Percentiles rank a stretch among this genome's conserved stretches.
Evolutionary conservation across 2,797 vertebrate species (phyloP).

Genomic region (Lithobates pipiens): DNA sequence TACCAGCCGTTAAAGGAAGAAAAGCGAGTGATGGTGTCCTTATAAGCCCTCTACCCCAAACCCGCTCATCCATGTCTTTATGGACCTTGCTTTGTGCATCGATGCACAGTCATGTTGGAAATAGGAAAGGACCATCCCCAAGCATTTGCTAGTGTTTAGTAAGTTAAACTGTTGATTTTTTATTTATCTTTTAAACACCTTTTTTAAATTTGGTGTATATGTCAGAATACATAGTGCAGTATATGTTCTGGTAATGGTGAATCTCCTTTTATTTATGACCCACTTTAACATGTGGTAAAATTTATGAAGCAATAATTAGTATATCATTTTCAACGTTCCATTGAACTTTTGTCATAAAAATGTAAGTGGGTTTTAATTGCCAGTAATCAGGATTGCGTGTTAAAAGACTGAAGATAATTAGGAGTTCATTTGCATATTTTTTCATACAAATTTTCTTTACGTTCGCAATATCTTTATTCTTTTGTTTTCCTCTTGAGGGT

Average conservation of each 20-base stretch:
- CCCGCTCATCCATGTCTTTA: too few species aligned
- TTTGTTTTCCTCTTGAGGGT: conserved; percentile 79
- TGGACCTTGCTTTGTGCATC: too few species aligned
- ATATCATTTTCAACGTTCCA: conserved; percentile 81
- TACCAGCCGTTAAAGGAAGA: too few species aligned
- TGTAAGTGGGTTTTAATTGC: conserved; percentile 92
- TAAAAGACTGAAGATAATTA: conserved; percentile 90
- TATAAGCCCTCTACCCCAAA: too few species aligned
- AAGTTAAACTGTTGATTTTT: too few species aligned
- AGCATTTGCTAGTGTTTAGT: too few species aligned
- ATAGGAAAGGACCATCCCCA: too few species aligned
- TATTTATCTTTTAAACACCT: not conserved
- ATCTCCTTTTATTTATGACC: conserved; percentile 72
- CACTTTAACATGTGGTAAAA: conserved; percentile 68
- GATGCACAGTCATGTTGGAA: too few species aligned
- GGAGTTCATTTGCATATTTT: conserved; percentile 87
- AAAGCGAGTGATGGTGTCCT: too few species aligned
- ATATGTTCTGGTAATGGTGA: conserved; percentile 50
- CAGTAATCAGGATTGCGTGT: conserved; percentile 88
- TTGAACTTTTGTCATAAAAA: conserved; percentile 84
- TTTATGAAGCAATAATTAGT: conserved; percentile 80
- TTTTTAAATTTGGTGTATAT: not conserved
- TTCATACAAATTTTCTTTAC: conserved; percentile 77
- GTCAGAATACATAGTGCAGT: conserved; percentile 48
- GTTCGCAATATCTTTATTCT: conserved; percentile 75